A percentile compares a stretch with the other conserved stretches of the same genome.
These are phyloP conservation scores for Lepilemur ruficaudatus DNA, from an alignment of 2,797 vertebrate species.

Conservation along the genomic window DNA sequence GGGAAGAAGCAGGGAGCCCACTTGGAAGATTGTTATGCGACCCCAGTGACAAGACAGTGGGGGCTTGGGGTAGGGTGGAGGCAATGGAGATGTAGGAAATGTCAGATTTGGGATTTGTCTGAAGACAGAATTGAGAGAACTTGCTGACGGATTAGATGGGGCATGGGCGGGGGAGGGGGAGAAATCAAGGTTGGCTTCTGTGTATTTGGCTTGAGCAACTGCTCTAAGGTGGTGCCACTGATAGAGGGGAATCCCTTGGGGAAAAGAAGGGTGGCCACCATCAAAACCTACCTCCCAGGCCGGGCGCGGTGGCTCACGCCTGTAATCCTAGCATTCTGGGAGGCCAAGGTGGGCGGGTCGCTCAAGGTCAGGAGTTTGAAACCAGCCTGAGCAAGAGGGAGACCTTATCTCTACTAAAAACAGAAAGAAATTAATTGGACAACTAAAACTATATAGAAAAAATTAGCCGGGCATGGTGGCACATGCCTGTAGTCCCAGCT, in stretches of 20 bases:
- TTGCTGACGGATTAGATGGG: background rate
- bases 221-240: background rate
- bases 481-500: too few relatives aligned
- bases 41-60: background rate
- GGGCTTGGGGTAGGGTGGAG: background rate
- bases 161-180: fast-evolving
- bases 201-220: background rate
- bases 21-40: fast-evolving
- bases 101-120: background rate
- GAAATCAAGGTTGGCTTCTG: background rate
- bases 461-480: too few relatives aligned
- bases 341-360: too few relatives aligned
- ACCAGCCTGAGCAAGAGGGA: too few relatives aligned
- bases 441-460: too few relatives aligned
- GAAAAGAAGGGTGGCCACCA: background rate
- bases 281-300: background rate
- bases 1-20: background rate
- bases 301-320: too few relatives aligned
- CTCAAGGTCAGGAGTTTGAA: too few relatives aligned
- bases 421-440: too few relatives aligned
- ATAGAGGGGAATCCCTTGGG: too few relatives aligned
- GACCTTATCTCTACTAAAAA: too few relatives aligned
- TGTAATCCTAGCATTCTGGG: too few relatives aligned
- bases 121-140: background rate
- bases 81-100: background rate